Base-by-base conservation (phyloP, 2,888 invertebrate genomes). In the Tetrapedia diversipes region DNA sequence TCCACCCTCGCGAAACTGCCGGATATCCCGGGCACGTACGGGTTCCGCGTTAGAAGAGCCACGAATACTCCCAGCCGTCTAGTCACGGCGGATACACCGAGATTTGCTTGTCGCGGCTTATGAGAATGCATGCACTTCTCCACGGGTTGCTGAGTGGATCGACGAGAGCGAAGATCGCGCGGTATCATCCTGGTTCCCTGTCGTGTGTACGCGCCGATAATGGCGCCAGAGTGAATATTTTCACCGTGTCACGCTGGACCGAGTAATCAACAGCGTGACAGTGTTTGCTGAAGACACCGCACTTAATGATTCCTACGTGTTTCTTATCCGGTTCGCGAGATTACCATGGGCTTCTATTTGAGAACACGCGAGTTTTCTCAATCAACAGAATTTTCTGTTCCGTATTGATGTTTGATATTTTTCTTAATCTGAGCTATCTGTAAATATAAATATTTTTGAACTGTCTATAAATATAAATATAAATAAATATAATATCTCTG, bases 41-140 rank as follows among this genome's bases (percentile, higher is more conserved):
- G n/a, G 29, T 29, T 29, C 45, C 29, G 10, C 51, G 63, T 64
- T n/a, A 49, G 43, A 37, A 39, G 27, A 68, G 29, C 27, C 49
- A 39, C 51, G 14, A 43, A 16, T 63, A 54, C 41, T 39, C 43
- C 53, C 27, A 66, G n/a, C 63, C 65, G 70, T 54, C 71, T 39
- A n/a, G n/a, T n/a, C n/a, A 24, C 61, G 47, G 22, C 66, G 63
- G n/a, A 67, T 71, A 53, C 70, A 45, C 45, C 61, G 79, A 66
- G 79, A 79, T 79, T 79, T 64, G 66, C 69, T 79, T 79, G 79
- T 79, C 79, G 70, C 47, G 47, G 80, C 64, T 75, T 80, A 79
- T 79, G 75, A 80, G 71, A 71, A 79, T 79, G 61, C 80, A 79
- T 71, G 79, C 57, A 67, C 66, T 63, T 34, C 65, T n/a, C 27